Conservation (phyloP, 35 echinoderm and acorn worm species). For the Ophiothrix spiculata region DNA sequence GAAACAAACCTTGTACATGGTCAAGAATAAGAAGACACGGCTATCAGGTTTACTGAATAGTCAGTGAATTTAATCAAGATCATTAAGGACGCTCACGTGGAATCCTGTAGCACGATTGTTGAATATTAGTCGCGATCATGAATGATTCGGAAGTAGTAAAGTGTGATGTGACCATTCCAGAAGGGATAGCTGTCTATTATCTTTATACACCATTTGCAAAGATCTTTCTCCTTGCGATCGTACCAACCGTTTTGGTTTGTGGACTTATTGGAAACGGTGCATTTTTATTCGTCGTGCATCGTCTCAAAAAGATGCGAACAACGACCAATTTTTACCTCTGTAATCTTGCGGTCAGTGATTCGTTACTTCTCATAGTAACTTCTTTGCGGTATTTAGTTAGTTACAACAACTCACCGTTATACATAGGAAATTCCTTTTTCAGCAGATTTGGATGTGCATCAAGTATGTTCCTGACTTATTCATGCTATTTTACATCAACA, state of each 20-base stretch:
- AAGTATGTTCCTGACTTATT: background rate
- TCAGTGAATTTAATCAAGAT: too few relatives aligned
- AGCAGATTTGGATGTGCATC: background rate
- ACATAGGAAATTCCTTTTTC: background rate
- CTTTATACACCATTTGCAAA: background rate
- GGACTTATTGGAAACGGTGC: background rate
- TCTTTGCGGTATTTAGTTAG: background rate
- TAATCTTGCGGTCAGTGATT: background rate
- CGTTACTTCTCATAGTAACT: background rate
- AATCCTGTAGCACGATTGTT: too few relatives aligned
- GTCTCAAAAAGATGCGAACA: background rate
- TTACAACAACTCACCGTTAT: background rate
- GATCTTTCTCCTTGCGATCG: background rate
- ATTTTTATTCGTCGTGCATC: background rate
- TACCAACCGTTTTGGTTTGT: background rate
- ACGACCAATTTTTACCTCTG: background rate
- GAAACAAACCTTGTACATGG: too few relatives aligned
- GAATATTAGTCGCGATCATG: too few relatives aligned
- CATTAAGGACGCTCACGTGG: too few relatives aligned
- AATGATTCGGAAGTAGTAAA: background rate
- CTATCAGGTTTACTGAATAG: too few relatives aligned
- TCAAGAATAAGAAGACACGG: too few relatives aligned
- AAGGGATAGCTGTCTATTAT: background rate
- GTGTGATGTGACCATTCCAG: background rate
- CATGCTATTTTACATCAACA: slow-evolving; percentile 14